A percentile compares a stretch with the other conserved stretches of the same genome.
These are phyloP conservation scores for Ashinkailepas kermadecensis DNA, from an alignment of 2,888 invertebrate genomes.

Conservation along the genomic window DNA sequence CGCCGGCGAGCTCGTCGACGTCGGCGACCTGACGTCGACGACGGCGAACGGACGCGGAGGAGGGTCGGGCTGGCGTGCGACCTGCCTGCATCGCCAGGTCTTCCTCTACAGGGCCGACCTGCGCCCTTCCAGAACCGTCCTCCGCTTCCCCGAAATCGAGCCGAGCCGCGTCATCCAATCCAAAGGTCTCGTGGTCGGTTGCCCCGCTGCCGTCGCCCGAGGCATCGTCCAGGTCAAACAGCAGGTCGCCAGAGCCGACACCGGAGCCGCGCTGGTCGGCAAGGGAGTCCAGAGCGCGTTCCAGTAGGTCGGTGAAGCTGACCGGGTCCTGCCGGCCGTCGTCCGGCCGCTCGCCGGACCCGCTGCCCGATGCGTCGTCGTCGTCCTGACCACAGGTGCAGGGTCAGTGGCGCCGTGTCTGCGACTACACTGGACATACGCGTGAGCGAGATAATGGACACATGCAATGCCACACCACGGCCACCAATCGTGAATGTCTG, in stretches of 20 bases:
- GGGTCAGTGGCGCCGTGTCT: too few relatives aligned
- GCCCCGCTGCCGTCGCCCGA: conserved; percentile 37
- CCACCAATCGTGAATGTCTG: too few relatives aligned
- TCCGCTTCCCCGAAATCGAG: too few relatives aligned
- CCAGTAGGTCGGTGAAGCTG: not conserved
- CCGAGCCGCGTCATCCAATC: too few relatives aligned
- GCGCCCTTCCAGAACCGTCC: too few relatives aligned
- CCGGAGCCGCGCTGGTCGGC: not conserved
- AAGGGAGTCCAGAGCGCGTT: not conserved
- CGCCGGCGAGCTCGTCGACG: not conserved
- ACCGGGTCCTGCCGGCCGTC: not conserved
- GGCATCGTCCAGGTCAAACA: conserved; percentile 42
- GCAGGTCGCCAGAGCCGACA: not conserved
- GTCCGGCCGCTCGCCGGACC: not conserved
- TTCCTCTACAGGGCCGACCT: too few relatives aligned
- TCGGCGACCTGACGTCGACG: not conserved
- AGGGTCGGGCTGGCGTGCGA: too few relatives aligned
- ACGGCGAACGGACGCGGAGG: not conserved
- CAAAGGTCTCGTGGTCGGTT: not conserved
- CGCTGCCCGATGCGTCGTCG: not conserved
- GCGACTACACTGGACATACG: too few relatives aligned
- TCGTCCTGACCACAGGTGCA: not conserved
- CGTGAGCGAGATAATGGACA: too few relatives aligned
- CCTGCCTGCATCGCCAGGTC: too few relatives aligned
- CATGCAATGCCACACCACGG: too few relatives aligned